phyloP scores from a whole-genome alignment of 1,140 invertebrate species.

The Ditylenchus dipsaci region DNA sequence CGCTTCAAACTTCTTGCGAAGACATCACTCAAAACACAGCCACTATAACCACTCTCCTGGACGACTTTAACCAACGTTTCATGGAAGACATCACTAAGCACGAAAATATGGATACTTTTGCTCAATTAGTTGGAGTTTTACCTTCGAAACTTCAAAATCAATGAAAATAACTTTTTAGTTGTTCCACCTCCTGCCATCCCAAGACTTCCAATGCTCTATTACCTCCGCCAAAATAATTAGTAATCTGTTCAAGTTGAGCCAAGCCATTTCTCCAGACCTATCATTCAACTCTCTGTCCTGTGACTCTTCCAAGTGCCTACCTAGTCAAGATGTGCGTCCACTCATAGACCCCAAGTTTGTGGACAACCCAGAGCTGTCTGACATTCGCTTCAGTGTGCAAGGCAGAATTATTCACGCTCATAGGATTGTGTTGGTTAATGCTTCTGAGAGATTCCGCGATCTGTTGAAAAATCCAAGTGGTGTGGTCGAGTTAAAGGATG shows the following conservation, averaged over 20 bases:
- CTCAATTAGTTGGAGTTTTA: not conserved
- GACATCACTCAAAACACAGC: not conserved
- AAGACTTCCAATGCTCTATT: not conserved
- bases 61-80: not conserved
- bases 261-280: not conserved
- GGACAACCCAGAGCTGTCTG: constrained; percentile 22
- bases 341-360: constrained; percentile 26
- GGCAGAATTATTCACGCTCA: constrained; percentile 24
- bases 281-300: not conserved
- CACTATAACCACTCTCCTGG: not conserved
- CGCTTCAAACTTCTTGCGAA: not conserved
- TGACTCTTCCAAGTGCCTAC: not conserved
- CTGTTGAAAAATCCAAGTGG: constrained; percentile 15
- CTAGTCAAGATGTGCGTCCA: not conserved
- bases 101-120: not conserved
- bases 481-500: not conserved
- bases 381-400: constrained; percentile 18
- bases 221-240: not conserved
- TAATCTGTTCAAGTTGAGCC: not conserved
- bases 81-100: not conserved
- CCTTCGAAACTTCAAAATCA: not conserved
- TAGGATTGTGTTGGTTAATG: constrained; percentile 28
- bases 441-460: constrained; percentile 14
- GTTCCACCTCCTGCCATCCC: not conserved
- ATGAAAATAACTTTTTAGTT: not conserved